Conservation (phyloP, 2,797 vertebrate genomes). For the Chiroxiphia lanceolata region DNA sequence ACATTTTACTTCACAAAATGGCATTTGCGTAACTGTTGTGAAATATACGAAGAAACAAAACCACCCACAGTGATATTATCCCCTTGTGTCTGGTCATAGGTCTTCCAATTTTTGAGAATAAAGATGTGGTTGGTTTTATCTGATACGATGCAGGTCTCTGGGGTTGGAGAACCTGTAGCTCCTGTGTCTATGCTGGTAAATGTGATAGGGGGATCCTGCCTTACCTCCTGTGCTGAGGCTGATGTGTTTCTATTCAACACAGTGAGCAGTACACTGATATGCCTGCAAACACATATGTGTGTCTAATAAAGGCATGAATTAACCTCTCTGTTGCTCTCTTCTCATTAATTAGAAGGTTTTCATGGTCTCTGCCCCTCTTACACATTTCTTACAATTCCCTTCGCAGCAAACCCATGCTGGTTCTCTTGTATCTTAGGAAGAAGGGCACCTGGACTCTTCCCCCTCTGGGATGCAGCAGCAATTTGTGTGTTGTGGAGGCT, state of each 20-base stretch:
- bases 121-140: background rate
- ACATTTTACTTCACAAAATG: background rate
- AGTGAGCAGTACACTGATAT: no score
- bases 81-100: background rate
- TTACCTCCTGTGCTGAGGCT: background rate
- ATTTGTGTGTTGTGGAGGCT: background rate
- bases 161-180: background rate
- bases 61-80: background rate
- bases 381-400: background rate
- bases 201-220: accelerated
- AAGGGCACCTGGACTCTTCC: background rate
- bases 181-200: background rate
- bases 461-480: background rate
- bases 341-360: background rate
- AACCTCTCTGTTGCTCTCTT: background rate
- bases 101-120: background rate
- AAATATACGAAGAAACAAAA: background rate
- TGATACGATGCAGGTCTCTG: background rate
- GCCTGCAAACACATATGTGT: background rate
- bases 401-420: background rate
- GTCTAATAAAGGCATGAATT: background rate
- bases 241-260: background rate
- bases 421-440: background rate
- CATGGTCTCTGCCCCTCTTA: accelerated
- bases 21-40: background rate